Base-by-base conservation (phyloP, 2,113 vertebrate species). In the Electrona antarctica region DNA sequence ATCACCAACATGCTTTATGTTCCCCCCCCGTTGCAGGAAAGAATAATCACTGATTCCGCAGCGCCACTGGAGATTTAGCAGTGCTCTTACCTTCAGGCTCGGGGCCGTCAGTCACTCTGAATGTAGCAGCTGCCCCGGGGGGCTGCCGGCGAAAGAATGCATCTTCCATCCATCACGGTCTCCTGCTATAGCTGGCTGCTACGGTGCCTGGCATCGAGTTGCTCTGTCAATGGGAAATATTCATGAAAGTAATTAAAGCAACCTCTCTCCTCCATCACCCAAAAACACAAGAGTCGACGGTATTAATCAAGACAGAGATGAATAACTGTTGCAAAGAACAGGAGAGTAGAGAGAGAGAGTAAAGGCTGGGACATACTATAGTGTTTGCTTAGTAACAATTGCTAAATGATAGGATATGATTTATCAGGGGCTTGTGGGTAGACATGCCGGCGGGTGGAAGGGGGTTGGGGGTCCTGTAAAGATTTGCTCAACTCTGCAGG, bases 221-320 rank as follows among this genome's bases (percentile, higher is more conserved):
- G 60, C 47, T 0, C 6, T 59, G 68, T 81, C 64, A 59, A 48
- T 33, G 28, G 59, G 60, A 83, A 75, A 78, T 73, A 73, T 84
- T 80, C 77, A 82, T 72, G 78, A 79, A 80, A 77, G 66, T 73
- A 80, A 85, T 87, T 85, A 86, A 84, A 83, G 83, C 64, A 80
- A 76, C 1, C 80, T 64, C 76, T 86, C 60, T 69, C 63, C 79
- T 74, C 77, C 14, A 74, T 83, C 73, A 74, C 64, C 50, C 62
- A 68, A 55, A 78, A 85, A 83, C 76, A 82, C 69, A 67, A 70
- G 77, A 62, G 66, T 59, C 82, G 82, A 83, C 78, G 79, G 69
- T 65, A 84, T 85, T 71, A 76, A 81, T 64, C 33, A 41, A 41
- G 33, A 41, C 64, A 49, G 21, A 57, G 52, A 82, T 81, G 69